Evolutionary conservation across 1,140 invertebrate species (phyloP), one percentile per base, ranked within the genome.

Genomic region (Drosophila quadrilineata): DNA sequence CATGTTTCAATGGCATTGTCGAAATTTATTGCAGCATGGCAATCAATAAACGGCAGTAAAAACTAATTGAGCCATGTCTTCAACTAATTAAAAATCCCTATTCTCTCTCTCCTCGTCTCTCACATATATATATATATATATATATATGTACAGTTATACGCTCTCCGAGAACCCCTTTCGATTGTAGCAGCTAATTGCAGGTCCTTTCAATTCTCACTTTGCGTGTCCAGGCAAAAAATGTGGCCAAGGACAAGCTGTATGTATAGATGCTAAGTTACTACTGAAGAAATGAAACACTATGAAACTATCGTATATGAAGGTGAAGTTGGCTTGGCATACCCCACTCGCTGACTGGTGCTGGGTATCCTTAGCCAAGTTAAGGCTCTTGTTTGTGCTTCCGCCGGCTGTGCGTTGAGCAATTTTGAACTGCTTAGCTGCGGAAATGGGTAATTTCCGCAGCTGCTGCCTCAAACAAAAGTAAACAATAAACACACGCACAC

Each of bases 31-130:
- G 79, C 31, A 41, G 24, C 31, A 28, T 45, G 56, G 69, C 65
- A 85, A 84, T 85, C 77, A 85, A 84, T 85, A 85, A 40, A 74
- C 69, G 53, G 67, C 70, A 56, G 71, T 84, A 67, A 66, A n/a
- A 85, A 71, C 79, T 84, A 84, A 84, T 84, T 84, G 62, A 70
- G 59, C 74, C 79, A 57, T 74, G 79, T 85, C 77, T 84, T 85
- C 60, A 85, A 73, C 77, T 84, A 85, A 84, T 84, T 85, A 84
- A 74, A 79, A 48, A 41, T 46, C 28, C 8, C 36, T 10, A 43
- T 9, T 19, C 29, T 19, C 29, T 36, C 46, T 22, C 48, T 16
- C 22, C n/a, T 6, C 36, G 16, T 17, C 6, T 40, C 38, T 38
- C 9, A 33, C 33, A 24, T 16, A 41, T 38, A 36, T n/a, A 36